Evolutionary conservation across 2,888 invertebrate genomes (phyloP).

Genomic region (Synergus laeviventris): DNA sequence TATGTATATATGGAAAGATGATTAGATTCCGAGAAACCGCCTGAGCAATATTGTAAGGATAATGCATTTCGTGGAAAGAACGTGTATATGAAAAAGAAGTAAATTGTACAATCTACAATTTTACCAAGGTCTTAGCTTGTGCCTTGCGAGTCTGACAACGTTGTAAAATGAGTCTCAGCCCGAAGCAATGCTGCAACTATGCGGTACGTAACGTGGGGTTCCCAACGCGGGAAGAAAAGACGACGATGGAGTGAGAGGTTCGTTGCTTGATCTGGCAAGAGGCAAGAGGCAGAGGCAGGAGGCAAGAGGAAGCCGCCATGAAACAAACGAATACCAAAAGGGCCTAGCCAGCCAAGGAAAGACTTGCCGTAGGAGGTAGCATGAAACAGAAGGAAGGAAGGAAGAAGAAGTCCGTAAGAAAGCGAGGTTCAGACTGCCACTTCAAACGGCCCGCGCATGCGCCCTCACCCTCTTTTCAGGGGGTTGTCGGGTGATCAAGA

Average conservation of each 20-base stretch:
- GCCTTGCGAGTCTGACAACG: conserved; percentile 29
- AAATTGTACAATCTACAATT: conserved; percentile 27
- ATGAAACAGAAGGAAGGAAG: conserved; percentile 55
- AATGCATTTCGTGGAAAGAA: conserved; percentile 16
- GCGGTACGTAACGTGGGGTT: conserved; percentile 57
- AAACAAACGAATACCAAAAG: conserved; percentile 72
- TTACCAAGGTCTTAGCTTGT: conserved; percentile 32
- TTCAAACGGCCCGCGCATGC: conserved; percentile 74
- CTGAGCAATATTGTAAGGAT: conserved; percentile 9
- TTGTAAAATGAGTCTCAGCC: conserved; percentile 59
- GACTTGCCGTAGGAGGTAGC: conserved; percentile 53
- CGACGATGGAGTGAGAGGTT: conserved; percentile 46
- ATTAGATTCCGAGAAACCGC: not conserved
- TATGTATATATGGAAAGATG: not conserved
- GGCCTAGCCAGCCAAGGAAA: conserved; percentile 60
- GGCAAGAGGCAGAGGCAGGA: conserved; percentile 57
- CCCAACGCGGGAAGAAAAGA: conserved; percentile 52
- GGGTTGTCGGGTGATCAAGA: conserved; percentile 53
- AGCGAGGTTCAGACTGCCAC: conserved; percentile 63
- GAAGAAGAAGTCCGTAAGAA: conserved; percentile 53
- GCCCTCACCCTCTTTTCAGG: conserved; percentile 59
- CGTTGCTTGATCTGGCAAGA: conserved; percentile 40
- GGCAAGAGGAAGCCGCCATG: conserved; percentile 65
- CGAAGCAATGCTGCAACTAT: conserved; percentile 67
- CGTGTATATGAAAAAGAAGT: conserved; percentile 12